Percentiles rank a stretch among this genome's conserved stretches.
Conservation (phyloP, 2,888 invertebrate genomes). For the Scaptomyza parva region DNA sequence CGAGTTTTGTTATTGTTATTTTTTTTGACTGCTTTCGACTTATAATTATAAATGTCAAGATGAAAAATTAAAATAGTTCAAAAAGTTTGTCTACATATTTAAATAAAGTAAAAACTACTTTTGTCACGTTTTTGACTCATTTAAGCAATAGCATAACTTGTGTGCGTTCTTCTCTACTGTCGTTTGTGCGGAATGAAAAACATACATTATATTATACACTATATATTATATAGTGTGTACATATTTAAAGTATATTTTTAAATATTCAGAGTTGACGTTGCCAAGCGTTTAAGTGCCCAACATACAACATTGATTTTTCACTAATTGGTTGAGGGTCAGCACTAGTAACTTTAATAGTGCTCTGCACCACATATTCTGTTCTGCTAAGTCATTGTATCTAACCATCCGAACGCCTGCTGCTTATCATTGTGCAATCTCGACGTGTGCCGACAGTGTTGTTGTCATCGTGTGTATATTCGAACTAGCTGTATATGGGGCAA, state of each 20-base stretch:
- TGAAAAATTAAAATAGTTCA: slow-evolving; percentile 15
- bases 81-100: slow-evolving; percentile 30
- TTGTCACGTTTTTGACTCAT: slow-evolving; percentile 73
- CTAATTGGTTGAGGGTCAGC: slow-evolving; percentile 47
- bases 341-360: slow-evolving; percentile 12
- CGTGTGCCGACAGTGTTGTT: slow-evolving; percentile 17
- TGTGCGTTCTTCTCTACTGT: slow-evolving; percentile 19
- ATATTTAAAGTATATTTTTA: slow-evolving; percentile 33
- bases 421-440: slow-evolving; percentile 38
- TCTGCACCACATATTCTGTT: not conserved
- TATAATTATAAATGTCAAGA: not conserved
- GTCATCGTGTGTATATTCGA: slow-evolving; percentile 6
- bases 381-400: not conserved
- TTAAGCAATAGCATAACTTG: slow-evolving; percentile 31
- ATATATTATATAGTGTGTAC: not conserved
- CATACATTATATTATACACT: not conserved
- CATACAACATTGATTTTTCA: slow-evolving; percentile 5
- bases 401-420: not conserved
- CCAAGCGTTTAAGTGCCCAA: slow-evolving; percentile 40
- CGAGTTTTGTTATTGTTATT: not conserved
- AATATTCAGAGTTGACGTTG: slow-evolving; percentile 38
- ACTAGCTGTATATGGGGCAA: not conserved
- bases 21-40: not conserved
- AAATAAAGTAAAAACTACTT: slow-evolving; percentile 30
- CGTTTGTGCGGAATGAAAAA: slow-evolving; percentile 21